These are phyloP conservation scores for Eupeodes latifasciatus DNA, from an alignment of 2,888 invertebrate genomes.

Conservation along the genomic window DNA sequence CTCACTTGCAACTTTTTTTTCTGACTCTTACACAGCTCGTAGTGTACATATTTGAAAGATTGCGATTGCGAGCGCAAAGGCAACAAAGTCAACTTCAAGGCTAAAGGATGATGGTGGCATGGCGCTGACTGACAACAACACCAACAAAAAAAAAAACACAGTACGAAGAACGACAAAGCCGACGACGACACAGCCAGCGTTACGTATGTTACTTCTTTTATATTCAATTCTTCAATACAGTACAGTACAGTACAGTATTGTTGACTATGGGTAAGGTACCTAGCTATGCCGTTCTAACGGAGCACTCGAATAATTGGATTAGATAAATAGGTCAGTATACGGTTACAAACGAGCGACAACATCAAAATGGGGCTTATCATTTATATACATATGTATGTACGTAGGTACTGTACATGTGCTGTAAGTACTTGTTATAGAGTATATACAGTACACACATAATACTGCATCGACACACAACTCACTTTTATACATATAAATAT, in stretches of 20 bases:
- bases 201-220: slow-evolving; percentile 10
- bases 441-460: not conserved
- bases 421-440: no score
- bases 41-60: slow-evolving; percentile 19
- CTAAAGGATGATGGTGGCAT: slow-evolving; percentile 61
- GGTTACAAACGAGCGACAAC: slow-evolving; percentile 38
- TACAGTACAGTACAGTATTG: no score
- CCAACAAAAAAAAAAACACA: no score
- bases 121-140: slow-evolving; percentile 16
- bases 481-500: not conserved
- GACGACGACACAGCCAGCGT: not conserved
- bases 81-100: slow-evolving; percentile 58
- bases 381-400: not conserved
- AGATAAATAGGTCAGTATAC: slow-evolving; percentile 73
- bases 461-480: not conserved
- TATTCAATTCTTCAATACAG: slow-evolving; percentile 4
- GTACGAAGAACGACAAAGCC: not conserved
- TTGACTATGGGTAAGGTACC: not conserved
- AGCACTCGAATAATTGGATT: slow-evolving; percentile 65
- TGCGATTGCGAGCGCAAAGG: slow-evolving; percentile 51
- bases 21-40: not conserved
- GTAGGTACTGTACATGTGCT: no score
- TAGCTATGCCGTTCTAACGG: not conserved
- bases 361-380: slow-evolving; percentile 62
- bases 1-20: not conserved